Evolutionary conservation across 1,140 invertebrate species (phyloP).

Genomic region (Helicoverpa zea): DNA sequence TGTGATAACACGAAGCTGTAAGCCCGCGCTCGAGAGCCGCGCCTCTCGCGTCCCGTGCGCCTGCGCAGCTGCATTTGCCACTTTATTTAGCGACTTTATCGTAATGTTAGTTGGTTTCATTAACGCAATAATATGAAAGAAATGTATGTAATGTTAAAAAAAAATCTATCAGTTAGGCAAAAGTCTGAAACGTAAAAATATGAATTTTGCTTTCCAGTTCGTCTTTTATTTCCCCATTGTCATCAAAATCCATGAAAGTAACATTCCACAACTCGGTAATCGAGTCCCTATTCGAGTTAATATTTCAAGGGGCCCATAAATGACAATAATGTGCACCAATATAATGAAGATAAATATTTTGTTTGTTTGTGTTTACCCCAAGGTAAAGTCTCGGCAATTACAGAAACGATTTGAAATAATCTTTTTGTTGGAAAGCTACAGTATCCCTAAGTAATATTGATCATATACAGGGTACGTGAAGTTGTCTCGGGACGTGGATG

Average conservation of each 20-base stretch:
- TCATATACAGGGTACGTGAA: no score
- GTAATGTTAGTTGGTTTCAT: constrained; percentile 56
- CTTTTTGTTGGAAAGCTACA: no score
- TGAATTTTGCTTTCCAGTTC: constrained; percentile 80
- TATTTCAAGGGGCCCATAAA: no score
- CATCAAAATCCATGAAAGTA: neutral
- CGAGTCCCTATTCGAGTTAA: no score
- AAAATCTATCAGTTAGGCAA: constrained; percentile 78
- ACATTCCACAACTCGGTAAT: no score
- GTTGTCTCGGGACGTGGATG: no score
- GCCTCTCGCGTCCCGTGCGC: neutral
- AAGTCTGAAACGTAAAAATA: constrained; percentile 81
- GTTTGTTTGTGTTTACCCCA: neutral
- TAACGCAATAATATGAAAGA: constrained; percentile 76
- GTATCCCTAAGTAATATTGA: no score
- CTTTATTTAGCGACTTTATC: constrained; percentile 37
- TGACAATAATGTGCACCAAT: no score
- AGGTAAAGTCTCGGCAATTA: neutral
- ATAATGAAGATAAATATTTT: neutral
- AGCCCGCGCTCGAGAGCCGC: no score
- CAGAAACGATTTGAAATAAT: no score
- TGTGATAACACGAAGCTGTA: neutral
- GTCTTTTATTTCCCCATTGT: constrained; percentile 56
- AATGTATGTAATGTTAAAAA: constrained; percentile 77
- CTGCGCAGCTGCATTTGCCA: neutral